Conservation (phyloP, 1,140 invertebrate species). For the Vanessa tameamea region DNA sequence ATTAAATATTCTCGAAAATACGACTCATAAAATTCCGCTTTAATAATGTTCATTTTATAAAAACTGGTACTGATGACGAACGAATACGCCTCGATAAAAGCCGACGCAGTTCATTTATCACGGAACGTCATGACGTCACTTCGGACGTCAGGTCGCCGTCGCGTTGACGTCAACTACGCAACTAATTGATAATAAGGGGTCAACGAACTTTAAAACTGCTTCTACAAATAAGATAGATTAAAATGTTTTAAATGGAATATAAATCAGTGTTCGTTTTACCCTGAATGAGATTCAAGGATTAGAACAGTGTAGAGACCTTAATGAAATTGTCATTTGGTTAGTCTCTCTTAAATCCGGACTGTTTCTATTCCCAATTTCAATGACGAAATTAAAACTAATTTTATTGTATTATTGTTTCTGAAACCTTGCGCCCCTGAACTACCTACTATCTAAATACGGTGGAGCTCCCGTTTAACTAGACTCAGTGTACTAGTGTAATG, state of each 20-base stretch:
- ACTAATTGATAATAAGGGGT: conserved; percentile 47
- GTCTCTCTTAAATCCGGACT: neutral
- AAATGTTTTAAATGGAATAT: neutral
- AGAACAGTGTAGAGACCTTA: conserved; percentile 1
- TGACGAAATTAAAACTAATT: neutral
- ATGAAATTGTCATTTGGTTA: conserved; percentile 9
- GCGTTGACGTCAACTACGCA: conserved; percentile 41
- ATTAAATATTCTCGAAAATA: neutral
- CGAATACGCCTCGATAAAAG: conserved; percentile 34
- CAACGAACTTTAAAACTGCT: conserved; percentile 15
- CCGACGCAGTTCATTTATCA: conserved; percentile 46
- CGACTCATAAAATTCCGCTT: conserved; percentile 13
- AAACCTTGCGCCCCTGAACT: too few species aligned
- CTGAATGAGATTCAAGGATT: conserved; percentile 6
- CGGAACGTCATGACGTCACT: conserved; percentile 36
- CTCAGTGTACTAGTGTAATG: too few species aligned
- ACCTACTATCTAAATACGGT: too few species aligned
- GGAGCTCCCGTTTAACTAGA: too few species aligned
- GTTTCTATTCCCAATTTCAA: neutral
- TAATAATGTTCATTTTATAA: conserved; percentile 17
- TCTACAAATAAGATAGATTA: conserved; percentile 3
- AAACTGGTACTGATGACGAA: conserved; percentile 24
- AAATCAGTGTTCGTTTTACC: conserved; percentile 7
- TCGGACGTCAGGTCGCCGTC: conserved; percentile 38
- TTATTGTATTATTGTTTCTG: neutral